Percentiles rank a stretch among this genome's conserved stretches.
These are phyloP conservation scores for Psittacula derbiana DNA, from an alignment of 2,797 vertebrate genomes.

Conservation along the genomic window DNA sequence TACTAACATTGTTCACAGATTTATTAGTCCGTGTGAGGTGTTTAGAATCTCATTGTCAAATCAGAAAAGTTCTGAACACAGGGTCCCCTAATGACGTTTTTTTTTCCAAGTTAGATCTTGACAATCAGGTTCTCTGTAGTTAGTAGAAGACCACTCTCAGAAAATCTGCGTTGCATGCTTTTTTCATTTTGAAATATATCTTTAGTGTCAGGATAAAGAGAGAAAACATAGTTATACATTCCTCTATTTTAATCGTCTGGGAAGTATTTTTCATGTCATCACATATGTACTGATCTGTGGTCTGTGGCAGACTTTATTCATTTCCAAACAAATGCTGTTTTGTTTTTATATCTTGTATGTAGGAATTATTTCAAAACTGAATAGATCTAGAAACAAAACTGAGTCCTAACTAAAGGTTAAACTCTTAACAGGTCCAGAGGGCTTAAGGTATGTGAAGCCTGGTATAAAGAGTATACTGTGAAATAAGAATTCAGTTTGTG, in stretches of 20 bases:
- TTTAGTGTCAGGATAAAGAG: not conserved
- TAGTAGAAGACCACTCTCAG: not conserved
- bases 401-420: constrained; percentile 40
- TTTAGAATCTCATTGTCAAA: not conserved
- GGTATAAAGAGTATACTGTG: constrained; percentile 79
- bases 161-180: not conserved
- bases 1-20: not conserved
- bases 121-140: not conserved
- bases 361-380: constrained; percentile 47
- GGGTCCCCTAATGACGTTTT: not conserved
- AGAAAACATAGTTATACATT: not conserved
- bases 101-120: not conserved
- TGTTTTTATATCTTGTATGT: not conserved
- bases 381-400: constrained; percentile 57
- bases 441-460: constrained; percentile 72
- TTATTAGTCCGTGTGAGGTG: not conserved
- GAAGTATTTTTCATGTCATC: not conserved
- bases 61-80: not conserved
- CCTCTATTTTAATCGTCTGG: not conserved
- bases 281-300: not conserved
- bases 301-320: not conserved
- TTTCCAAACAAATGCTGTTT: not conserved
- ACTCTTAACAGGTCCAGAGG: constrained; percentile 73
- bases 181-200: not conserved
- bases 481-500: constrained; percentile 75